Conservation (phyloP, 2,888 invertebrate genomes). For the Drosophila barbarae region DNA sequence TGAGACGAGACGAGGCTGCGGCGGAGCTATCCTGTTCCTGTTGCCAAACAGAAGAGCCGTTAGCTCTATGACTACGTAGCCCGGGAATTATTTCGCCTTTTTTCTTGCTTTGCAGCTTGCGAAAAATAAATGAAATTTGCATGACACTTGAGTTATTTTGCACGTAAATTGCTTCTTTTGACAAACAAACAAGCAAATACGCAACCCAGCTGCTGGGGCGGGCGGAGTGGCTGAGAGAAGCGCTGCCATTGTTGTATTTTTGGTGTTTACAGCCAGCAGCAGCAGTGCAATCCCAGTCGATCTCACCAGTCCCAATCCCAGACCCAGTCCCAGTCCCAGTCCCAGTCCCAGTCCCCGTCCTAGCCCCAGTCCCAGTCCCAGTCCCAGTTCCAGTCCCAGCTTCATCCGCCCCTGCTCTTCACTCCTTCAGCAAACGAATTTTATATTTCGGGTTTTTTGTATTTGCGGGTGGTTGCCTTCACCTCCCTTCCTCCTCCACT, state of each 20-base stretch:
- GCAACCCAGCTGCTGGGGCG: constrained; percentile 44
- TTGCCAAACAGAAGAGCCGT: constrained; percentile 29
- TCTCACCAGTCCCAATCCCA: constrained; percentile 45
- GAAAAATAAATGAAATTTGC: constrained; percentile 77
- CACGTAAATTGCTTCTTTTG: constrained; percentile 78
- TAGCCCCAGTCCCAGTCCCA: constrained; percentile 19
- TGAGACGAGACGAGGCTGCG: constrained; percentile 8
- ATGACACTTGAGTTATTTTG: constrained; percentile 79
- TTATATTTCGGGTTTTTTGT: constrained; percentile 66
- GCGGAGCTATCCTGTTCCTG: constrained; percentile 10
- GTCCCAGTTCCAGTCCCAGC: constrained; percentile 41
- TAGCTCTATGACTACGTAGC: constrained; percentile 62
- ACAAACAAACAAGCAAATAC: constrained; percentile 74
- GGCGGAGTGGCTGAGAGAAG: constrained; percentile 54
- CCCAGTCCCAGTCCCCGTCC: constrained; percentile 32
- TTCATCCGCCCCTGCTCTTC: constrained; percentile 20
- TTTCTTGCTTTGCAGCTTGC: constrained; percentile 56
- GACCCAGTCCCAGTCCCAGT: constrained; percentile 46
- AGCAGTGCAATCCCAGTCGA: constrained; percentile 54
- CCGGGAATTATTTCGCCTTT: constrained; percentile 64
- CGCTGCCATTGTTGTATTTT: constrained; percentile 75
- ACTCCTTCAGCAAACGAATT: constrained; percentile 59
- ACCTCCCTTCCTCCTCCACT: constrained; percentile 13
- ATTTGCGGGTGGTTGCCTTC: constrained; percentile 43
- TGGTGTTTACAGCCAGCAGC: constrained; percentile 70